Evolutionary conservation across 2,113 vertebrate species (phyloP).

Genomic region (Peromyscus polionotus): DNA sequence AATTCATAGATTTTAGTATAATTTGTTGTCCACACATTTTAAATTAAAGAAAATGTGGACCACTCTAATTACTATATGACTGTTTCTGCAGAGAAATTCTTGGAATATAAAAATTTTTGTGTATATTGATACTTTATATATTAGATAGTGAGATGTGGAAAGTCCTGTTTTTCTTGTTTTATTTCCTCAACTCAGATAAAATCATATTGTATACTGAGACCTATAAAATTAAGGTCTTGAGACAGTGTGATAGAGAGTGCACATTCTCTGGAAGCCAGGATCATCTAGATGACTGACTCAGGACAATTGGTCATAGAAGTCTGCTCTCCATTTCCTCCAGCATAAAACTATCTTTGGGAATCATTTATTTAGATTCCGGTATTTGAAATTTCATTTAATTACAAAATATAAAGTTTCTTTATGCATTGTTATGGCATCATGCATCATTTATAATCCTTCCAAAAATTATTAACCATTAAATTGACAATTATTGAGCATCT

Average conservation of each 20-base stretch:
- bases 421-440: background rate
- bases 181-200: conserved; percentile 31
- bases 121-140: background rate
- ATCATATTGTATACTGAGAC: background rate
- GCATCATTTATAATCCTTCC: background rate
- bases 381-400: background rate
- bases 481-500: background rate
- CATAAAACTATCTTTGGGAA: background rate
- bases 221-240: background rate
- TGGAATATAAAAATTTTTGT: background rate
- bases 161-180: background rate
- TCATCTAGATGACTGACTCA: background rate
- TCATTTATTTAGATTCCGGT: background rate
- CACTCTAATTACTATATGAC: background rate
- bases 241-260: background rate
- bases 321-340: background rate
- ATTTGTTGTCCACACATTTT: background rate
- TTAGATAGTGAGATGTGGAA: background rate
- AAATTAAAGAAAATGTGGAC: background rate
- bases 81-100: background rate
- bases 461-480: background rate
- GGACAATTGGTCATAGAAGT: background rate
- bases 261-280: background rate
- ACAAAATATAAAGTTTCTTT: background rate
- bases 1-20: background rate